Conservation (phyloP, 2,797 vertebrate species). For the Megalops cyprinoides region DNA sequence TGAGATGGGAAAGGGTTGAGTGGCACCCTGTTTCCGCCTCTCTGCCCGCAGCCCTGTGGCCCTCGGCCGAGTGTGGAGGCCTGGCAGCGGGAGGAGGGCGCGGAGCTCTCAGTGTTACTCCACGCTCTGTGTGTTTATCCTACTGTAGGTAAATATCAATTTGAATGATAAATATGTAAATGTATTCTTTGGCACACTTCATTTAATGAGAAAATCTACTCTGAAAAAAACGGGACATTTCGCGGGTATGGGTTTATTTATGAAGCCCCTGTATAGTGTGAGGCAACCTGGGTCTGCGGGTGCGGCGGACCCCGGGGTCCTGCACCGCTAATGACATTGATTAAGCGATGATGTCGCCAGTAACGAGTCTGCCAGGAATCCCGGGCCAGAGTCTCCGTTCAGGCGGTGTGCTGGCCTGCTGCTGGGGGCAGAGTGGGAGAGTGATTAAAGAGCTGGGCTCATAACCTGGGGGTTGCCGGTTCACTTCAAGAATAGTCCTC, state of each 20-base stretch:
- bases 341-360: background rate
- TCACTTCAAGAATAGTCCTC: no score
- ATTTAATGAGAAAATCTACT: background rate
- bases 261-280: background rate
- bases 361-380: background rate
- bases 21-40: no score
- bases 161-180: background rate
- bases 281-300: background rate
- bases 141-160: background rate
- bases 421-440: no score
- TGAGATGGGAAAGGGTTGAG: background rate
- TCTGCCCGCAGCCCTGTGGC: background rate
- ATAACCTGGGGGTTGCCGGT: no score
- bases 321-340: background rate
- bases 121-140: no score
- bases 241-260: background rate
- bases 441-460: no score
- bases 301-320: background rate
- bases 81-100: no score
- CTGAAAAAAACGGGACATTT: background rate
- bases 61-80: no score
- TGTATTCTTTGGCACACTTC: background rate
- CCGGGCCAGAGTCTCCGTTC: background rate
- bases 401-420: background rate
- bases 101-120: no score